A percentile compares a stretch with the other conserved stretches of the same genome.
Conservation (phyloP, 1,140 invertebrate genomes). For the Sitodiplosis mosellana region DNA sequence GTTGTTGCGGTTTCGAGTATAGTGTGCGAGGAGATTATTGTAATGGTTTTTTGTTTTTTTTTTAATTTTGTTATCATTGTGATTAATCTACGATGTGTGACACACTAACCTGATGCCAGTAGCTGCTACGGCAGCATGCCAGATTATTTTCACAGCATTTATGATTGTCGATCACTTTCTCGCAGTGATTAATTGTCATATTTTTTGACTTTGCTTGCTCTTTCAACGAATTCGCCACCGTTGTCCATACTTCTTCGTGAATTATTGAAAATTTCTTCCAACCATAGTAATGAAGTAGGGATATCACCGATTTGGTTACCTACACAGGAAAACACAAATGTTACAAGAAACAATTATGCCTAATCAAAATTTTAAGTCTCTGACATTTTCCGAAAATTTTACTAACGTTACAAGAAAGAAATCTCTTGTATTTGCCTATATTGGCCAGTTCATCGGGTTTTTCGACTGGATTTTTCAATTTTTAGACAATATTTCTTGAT, state of each 20-base stretch:
- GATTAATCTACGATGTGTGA: not conserved
- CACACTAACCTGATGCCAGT: conserved; percentile 47
- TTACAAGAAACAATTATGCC: too few species aligned
- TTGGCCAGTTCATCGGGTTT: too few species aligned
- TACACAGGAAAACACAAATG: too few species aligned
- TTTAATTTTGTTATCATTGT: not conserved
- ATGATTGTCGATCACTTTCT: conserved; percentile 42
- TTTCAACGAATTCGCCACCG: conserved; percentile 55
- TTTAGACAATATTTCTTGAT: too few species aligned
- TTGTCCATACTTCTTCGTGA: conserved; percentile 61
- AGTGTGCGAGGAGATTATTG: not conserved
- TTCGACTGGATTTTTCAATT: too few species aligned
- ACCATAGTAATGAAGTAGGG: conserved; percentile 70
- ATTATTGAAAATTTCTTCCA: conserved; percentile 91
- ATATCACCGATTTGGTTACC: conserved; percentile 85
- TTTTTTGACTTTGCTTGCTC: conserved; percentile 51
- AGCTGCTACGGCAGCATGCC: conserved; percentile 48
- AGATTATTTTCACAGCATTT: conserved; percentile 56
- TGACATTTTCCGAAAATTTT: too few species aligned
- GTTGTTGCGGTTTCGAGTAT: too few species aligned
- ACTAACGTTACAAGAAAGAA: too few species aligned
- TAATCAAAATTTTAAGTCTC: too few species aligned
- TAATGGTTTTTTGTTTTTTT: not conserved
- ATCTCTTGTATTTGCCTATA: too few species aligned
- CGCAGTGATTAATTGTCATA: conserved; percentile 61